Conservation (phyloP, 2,888 invertebrate genomes). For the Eristalinus aeneus region DNA sequence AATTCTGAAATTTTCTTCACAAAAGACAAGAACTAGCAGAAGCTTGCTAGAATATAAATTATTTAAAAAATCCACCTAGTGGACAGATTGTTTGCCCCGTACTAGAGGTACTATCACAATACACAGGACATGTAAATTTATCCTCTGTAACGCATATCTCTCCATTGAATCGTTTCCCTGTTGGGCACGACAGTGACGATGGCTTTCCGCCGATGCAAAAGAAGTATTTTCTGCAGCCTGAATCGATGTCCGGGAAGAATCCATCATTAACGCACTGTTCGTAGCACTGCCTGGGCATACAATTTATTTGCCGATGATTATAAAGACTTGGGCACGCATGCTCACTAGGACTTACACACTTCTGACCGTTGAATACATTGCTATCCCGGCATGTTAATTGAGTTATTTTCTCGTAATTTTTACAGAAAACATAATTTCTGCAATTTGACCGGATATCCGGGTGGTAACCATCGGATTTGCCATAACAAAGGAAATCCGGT, state of each 20-base stretch:
- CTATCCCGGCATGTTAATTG: slow-evolving; percentile 83
- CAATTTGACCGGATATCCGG: slow-evolving; percentile 82
- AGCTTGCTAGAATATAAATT: slow-evolving; percentile 32
- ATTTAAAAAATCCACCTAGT: slow-evolving; percentile 67
- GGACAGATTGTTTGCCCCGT: slow-evolving; percentile 67
- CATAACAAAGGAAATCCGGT: slow-evolving; percentile 79
- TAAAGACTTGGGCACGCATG: slow-evolving; percentile 80
- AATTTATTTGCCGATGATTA: slow-evolving; percentile 76
- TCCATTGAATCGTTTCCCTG: slow-evolving; percentile 82
- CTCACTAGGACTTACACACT: slow-evolving; percentile 81
- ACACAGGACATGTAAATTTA: slow-evolving; percentile 74
- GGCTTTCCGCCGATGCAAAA: slow-evolving; percentile 83
- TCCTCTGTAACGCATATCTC: slow-evolving; percentile 82
- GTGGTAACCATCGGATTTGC: slow-evolving; percentile 83
- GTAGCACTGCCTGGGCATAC: slow-evolving; percentile 74
- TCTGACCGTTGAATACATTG: slow-evolving; percentile 83
- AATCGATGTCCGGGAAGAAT: slow-evolving; percentile 82
- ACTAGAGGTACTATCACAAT: slow-evolving; percentile 71
- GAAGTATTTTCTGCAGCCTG: slow-evolving; percentile 82
- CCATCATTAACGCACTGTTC: slow-evolving; percentile 79
- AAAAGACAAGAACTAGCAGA: slow-evolving; percentile 56
- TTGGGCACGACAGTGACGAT: slow-evolving; percentile 81
- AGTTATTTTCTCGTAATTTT: slow-evolving; percentile 82
- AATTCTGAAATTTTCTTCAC: slow-evolving; percentile 61
- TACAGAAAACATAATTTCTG: slow-evolving; percentile 84